Evolutionary conservation across 2,113 vertebrate genomes (phyloP), one percentile per base, ranked within the genome.

Genomic region (Phyllopteryx taeniolatus): DNA sequence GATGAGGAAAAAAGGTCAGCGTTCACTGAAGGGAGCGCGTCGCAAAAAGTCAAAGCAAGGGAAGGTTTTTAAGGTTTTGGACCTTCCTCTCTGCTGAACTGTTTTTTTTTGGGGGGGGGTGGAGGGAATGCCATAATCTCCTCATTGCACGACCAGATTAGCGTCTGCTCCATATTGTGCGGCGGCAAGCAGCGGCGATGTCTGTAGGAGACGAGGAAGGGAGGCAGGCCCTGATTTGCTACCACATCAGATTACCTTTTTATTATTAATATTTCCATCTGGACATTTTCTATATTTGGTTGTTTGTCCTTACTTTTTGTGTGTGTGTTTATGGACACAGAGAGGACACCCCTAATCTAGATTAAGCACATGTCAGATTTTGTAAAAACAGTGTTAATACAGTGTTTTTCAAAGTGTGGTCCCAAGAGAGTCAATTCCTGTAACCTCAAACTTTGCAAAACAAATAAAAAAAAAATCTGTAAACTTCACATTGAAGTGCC

Each of bases 91-190:
- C 73, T 46, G 65, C 78, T 79, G 74, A 73, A 69, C 63, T 39
- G 3, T 85, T 81, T 71, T 83, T 60, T n/a, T 27, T 60, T 60
- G n/a, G 20, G 57, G 2, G 9, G 22, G 51, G 80, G 86, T n/a
- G 27, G 27, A 27, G 27, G 27, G 27, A 27, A 27, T 80, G 79
- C 83, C 86, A 75, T 90, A 90, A 90, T 89, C 89, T 87, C 79
- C 70, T 85, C 82, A 79, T 85, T 67, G 83, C 82, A 79, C 74
- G 74, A 85, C 76, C 85, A 89, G 89, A 89, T 92, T 91, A 89
- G 84, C 82, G 81, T 83, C 88, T 87, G 84, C 83, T 90, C 86
- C 89, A 87, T 87, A 86, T 87, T 90, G 83, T 85, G 74, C 85
- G 76, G 72, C 66, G 76, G 81, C 78, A 65, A 77, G 84, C 83